Base-by-base conservation (phyloP, 2,113 vertebrate genomes). In the Tichodroma muraria region DNA sequence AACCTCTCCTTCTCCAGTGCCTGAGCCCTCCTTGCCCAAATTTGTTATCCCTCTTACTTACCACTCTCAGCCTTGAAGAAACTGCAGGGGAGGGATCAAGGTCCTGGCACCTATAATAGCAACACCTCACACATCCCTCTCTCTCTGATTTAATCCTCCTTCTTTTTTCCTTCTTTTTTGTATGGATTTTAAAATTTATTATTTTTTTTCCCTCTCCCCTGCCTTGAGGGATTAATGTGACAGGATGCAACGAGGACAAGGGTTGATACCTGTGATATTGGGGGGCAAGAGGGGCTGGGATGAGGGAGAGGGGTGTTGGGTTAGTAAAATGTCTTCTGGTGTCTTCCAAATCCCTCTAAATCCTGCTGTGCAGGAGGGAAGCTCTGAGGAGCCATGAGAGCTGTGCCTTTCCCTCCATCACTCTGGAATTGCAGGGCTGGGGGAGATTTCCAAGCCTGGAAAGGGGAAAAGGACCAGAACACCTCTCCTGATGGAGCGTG, bases 401-500 rank as follows among this genome's bases (percentile, higher is more conserved):
- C 45, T 64, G 40, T 81, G 24, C 50, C 47, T 73, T 83, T 10
- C 31, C 42, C 15, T 60, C 38, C 28, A 8, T 35, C n/a, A 0
- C 1, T 0, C n/a, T 47, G 6, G 21, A 20, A 14, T 35, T 30
- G 28, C 40, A 21, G 25, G 37, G 10, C 23, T 4, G 19, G 4
- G 72, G n/a, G 82, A n/a, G 35, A 27, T 27, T 8, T 6, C 28
- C 53, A 37, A 68, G 27, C 38, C 21, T 11, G 6, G 61, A 63
- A 65, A 69, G 56, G 38, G 30, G 20, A 6, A 1, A 8, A 56
- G 40, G 27, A 28, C 10, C 45, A 28, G 28, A 37, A 5, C 18
- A 30, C 31, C 19, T 80, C 30, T 45, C 8, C 38, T 38, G 60
- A 25, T 9, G 40, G 8, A 19, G 22, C 0, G 0, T 3, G 12